Conservation (phyloP, 2,888 invertebrate genomes). For the Coelogynopora nodosa region DNA sequence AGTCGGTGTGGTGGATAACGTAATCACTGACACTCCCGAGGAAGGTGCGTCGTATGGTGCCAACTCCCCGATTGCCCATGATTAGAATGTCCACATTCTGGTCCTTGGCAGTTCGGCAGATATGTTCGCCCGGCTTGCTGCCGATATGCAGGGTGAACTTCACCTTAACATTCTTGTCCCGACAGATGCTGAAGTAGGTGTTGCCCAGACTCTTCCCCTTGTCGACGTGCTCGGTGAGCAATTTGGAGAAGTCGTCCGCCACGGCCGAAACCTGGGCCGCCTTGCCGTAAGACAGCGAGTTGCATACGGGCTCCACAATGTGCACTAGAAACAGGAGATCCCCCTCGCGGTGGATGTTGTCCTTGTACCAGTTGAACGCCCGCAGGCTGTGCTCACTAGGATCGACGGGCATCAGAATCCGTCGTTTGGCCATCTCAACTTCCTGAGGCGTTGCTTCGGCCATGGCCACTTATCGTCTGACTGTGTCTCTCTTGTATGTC, state of each 20-base stretch:
- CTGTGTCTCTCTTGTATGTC: not conserved
- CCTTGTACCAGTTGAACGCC: conserved; percentile 37
- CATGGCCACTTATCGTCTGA: not conserved
- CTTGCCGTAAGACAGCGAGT: conserved; percentile 30
- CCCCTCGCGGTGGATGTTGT: conserved; percentile 5
- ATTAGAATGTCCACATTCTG: conserved; percentile 36
- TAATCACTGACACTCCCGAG: conserved; percentile 43
- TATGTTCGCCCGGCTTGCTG: conserved; percentile 38
- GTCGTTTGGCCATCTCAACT: not conserved
- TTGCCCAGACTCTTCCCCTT: conserved; percentile 35
- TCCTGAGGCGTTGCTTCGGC: conserved; percentile 23
- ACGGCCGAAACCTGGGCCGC: conserved; percentile 10
- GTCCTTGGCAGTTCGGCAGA: conserved; percentile 35
- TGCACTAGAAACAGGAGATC: conserved; percentile 37
- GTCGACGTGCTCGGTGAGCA: conserved; percentile 30
- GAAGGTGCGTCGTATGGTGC: conserved; percentile 38
- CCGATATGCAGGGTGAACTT: conserved; percentile 40
- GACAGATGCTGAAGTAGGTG: conserved; percentile 27
- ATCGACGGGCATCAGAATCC: conserved; percentile 39
- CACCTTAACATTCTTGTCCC: conserved; percentile 35
- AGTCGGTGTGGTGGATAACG: conserved; percentile 27
- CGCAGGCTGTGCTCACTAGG: conserved; percentile 31
- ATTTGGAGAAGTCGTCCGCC: conserved; percentile 30
- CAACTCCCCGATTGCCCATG: conserved; percentile 39
- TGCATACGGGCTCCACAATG: conserved; percentile 31